Conservation (phyloP, 2,888 invertebrate species). For the Heteropelma amictum region DNA sequence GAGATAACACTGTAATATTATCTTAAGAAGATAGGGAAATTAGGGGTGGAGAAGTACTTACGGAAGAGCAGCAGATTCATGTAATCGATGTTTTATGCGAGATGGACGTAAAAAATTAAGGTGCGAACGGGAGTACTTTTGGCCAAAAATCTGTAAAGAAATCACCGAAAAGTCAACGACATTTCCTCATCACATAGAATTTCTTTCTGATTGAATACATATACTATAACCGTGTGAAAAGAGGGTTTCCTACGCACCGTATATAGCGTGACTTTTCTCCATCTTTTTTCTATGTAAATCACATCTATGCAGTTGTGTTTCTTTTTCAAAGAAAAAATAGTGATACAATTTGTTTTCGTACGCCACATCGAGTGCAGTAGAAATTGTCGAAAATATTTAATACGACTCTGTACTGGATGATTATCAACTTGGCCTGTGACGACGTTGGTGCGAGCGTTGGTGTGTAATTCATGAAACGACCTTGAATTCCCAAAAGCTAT, state of each 20-base stretch:
- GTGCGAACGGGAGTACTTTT: not conserved
- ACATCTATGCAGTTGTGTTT: too few relatives aligned
- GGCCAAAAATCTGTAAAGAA: constrained; percentile 20
- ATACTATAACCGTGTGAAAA: not conserved
- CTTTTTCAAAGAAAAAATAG: not conserved
- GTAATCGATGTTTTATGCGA: constrained; percentile 19
- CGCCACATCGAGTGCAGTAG: too few relatives aligned
- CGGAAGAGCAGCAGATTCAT: too few relatives aligned
- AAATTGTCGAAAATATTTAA: not conserved
- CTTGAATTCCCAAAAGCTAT: too few relatives aligned
- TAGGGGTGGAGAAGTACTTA: too few relatives aligned
- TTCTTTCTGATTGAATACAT: constrained; percentile 50
- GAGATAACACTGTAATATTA: too few relatives aligned
- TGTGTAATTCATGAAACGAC: too few relatives aligned
- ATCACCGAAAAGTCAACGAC: constrained; percentile 50
- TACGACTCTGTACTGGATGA: not conserved
- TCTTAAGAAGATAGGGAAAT: too few relatives aligned
- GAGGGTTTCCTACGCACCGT: not conserved
- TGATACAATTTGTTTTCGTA: too few relatives aligned
- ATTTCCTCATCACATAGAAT: constrained; percentile 51
- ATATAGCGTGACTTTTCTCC: constrained; percentile 31
- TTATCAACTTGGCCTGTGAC: not conserved
- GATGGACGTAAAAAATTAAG: not conserved
- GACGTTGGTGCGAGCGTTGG: too few relatives aligned
- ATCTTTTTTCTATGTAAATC: not conserved